These are phyloP conservation scores for Dolichoris vasculosae DNA, from an alignment of 1,140 invertebrate species.

Conservation along the genomic window DNA sequence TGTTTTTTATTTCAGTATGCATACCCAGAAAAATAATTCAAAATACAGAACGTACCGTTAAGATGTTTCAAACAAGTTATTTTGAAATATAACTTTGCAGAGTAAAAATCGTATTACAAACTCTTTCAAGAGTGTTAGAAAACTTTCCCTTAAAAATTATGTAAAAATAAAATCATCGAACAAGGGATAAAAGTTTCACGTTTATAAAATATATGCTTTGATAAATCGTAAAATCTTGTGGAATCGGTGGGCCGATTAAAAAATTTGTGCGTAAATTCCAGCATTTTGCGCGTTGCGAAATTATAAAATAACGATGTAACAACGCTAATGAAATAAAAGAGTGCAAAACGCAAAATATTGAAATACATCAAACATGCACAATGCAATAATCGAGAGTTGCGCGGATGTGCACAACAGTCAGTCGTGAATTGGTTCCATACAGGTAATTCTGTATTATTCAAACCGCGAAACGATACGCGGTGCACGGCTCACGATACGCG, in stretches of 20 bases:
- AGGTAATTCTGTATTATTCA: constrained; percentile 65
- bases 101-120: background rate
- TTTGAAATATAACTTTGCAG: background rate
- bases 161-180: background rate
- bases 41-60: background rate
- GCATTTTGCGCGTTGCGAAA: too few species aligned
- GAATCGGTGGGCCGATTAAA: too few species aligned
- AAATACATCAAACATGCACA: background rate
- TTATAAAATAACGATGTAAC: background rate
- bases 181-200: background rate
- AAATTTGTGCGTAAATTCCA: too few species aligned
- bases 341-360: background rate
- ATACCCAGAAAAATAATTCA: background rate
- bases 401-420: background rate
- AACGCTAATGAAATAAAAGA: background rate
- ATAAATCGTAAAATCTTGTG: background rate
- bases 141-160: background rate
- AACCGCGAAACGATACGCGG: constrained; percentile 60
- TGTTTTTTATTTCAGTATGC: background rate
- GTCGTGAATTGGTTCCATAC: constrained; percentile 59
- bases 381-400: background rate
- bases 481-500: constrained; percentile 50
- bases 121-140: background rate
- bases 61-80: background rate
- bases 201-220: background rate